Base-by-base conservation (phyloP, 2,113 vertebrate genomes). In the Oryzias celebensis region DNA sequence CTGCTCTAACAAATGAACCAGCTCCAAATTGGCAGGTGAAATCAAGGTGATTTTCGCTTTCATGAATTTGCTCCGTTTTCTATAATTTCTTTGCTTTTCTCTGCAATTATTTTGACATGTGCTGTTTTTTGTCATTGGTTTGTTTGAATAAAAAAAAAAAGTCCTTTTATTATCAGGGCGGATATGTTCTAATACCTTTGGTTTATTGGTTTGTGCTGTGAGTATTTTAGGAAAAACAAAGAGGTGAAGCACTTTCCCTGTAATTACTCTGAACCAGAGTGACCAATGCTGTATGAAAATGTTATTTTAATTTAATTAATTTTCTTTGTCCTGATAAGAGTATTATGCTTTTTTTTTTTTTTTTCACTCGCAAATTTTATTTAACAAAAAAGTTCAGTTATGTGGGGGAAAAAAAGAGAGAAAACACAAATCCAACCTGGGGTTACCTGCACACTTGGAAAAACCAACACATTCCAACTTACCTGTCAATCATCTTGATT, bases 1-100 rank as follows among this genome's bases (percentile, higher is more conserved):
- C 85, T 88, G 85, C 87, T 89, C 66, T 14, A 51, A 55, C 73
- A 62, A 84, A 84, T 74, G 62, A 81, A 80, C 68, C 23, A 68
- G 53, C 77, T 73, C 62, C 77, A 63, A 14, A n/a, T 62, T 49
- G 68, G 62, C 73, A 71, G 68, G 58, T 48, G 31, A 66, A 65
- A 68, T 59, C 70, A 69, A 71, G 54, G 58, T 71, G 68, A 51
- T 23, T 13, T 77, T 73, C 46, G 61, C 52, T 50, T 73, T 81
- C 46, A 65, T 65, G 64, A 65, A 44, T 4, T 16, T 60, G 22
- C 52, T 52, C 45, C 16, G 54, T 24, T 63, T 57, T 31, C 26
- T 18, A 18, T 68, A 75, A 62, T 71, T 53, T 56, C 55, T 10
- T 3, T 42, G 5, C n/a, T 47, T 36, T 6, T 1, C 49, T 58